phyloP scores from a whole-genome alignment of 2,888 invertebrate genomes.

The Eilema depressum region DNA sequence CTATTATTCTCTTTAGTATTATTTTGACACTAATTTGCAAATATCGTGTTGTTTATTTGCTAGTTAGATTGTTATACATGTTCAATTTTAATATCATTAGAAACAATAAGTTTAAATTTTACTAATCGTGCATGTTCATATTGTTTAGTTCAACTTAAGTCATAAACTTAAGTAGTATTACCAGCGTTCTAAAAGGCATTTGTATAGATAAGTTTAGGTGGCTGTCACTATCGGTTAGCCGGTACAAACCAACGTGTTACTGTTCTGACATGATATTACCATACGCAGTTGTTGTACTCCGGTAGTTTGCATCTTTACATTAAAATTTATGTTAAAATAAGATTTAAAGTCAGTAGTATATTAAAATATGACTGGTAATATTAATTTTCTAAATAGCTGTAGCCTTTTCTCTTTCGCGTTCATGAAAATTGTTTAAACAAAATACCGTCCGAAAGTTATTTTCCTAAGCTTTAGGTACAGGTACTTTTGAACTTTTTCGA shows the following conservation, averaged over 20 bases:
- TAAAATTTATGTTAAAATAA: conserved; percentile 7
- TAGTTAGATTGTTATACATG: neutral
- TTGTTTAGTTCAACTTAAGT: neutral
- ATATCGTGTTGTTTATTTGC: conserved; percentile 17
- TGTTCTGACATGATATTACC: conserved; percentile 32
- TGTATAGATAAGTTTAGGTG: conserved; percentile 15
- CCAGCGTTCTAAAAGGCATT: conserved; percentile 11
- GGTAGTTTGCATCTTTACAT: conserved; percentile 13
- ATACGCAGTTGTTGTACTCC: neutral
- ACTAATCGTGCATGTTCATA: neutral
- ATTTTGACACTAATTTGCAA: conserved; percentile 38
- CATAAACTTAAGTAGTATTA: conserved; percentile 18
- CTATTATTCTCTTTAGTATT: conserved; percentile 32
- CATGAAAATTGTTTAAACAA: neutral
- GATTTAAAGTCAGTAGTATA: neutral
- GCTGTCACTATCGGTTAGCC: conserved; percentile 13
- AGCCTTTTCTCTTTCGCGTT: neutral
- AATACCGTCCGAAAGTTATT: too few relatives aligned
- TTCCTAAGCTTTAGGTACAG: too few relatives aligned
- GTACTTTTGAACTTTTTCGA: too few relatives aligned
- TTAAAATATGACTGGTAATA: neutral
- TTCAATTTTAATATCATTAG: neutral
- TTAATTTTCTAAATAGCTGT: neutral
- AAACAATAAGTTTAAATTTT: neutral
- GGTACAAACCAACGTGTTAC: conserved; percentile 10